These are phyloP conservation scores for Microctenopoma stevenorrisi DNA, from an alignment of 2,797 vertebrate species.

Conservation along the genomic window DNA sequence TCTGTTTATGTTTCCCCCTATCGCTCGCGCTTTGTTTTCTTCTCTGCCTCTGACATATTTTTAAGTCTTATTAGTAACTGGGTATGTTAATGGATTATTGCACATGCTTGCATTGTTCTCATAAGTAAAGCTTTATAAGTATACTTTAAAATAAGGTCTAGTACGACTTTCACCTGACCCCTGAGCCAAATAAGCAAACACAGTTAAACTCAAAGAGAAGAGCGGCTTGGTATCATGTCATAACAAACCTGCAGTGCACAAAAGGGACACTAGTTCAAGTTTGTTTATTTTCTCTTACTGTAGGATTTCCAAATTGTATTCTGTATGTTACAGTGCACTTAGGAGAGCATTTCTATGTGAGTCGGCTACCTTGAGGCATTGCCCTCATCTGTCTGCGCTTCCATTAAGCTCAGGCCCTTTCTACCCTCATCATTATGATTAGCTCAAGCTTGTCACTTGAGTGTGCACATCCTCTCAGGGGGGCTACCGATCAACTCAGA, in stretches of 20 bases:
- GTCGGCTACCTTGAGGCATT: slow-evolving; percentile 39
- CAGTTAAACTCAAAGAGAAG: not conserved
- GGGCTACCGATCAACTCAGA: slow-evolving; percentile 45
- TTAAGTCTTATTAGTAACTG: not conserved
- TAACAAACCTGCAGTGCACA: not conserved
- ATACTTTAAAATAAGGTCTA: not conserved
- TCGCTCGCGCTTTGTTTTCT: not conserved
- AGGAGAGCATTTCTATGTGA: slow-evolving; percentile 33
- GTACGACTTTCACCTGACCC: not conserved
- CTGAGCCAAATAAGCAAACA: not conserved
- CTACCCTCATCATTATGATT: slow-evolving; percentile 67
- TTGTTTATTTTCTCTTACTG: slow-evolving; percentile 9
- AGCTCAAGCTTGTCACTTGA: slow-evolving; percentile 66
- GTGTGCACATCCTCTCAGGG: slow-evolving; percentile 52
- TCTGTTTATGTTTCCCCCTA: not conserved
- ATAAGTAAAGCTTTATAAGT: not conserved
- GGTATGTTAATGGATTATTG: not conserved
- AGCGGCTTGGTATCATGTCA: not conserved
- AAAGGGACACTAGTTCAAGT: not conserved
- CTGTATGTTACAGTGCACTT: slow-evolving; percentile 17
- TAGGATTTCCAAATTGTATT: slow-evolving; percentile 4
- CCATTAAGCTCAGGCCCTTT: slow-evolving; percentile 53
- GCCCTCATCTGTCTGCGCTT: slow-evolving; percentile 54
- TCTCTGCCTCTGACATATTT: slow-evolving; percentile 6
- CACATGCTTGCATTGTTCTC: slow-evolving; percentile 1